A percentile compares a stretch with the other conserved stretches of the same genome.
Conservation (phyloP, 2,888 invertebrate genomes). For the Yponomeuta sedellus region DNA sequence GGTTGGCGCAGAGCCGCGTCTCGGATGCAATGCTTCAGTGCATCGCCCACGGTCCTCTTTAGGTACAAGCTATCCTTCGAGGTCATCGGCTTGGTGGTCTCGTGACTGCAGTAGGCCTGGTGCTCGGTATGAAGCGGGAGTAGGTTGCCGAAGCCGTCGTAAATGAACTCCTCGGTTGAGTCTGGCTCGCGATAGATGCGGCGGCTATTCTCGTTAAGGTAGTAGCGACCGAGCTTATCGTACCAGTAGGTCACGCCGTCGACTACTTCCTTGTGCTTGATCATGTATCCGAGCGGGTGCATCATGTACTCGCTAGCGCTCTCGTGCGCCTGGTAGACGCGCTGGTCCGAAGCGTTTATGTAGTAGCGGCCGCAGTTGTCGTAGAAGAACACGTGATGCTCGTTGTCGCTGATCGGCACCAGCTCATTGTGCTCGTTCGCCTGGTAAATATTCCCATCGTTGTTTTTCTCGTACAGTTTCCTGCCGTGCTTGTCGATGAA, state of each 20-base stretch:
- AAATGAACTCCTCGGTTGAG: slow-evolving; percentile 27
- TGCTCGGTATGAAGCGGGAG: slow-evolving; percentile 23
- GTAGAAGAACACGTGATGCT: slow-evolving; percentile 34
- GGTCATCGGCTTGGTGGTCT: slow-evolving; percentile 26
- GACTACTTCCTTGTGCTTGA: slow-evolving; percentile 29
- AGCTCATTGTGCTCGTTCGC: slow-evolving; percentile 30
- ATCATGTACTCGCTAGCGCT: slow-evolving; percentile 33
- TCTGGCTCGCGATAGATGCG: slow-evolving; percentile 29
- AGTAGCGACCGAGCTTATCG: slow-evolving; percentile 35
- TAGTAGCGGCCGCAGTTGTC: slow-evolving; percentile 39
- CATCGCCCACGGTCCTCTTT: slow-evolving; percentile 30
- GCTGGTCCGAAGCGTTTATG: slow-evolving; percentile 21
- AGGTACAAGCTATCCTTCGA: slow-evolving; percentile 34
- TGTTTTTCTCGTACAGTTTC: slow-evolving; percentile 30
- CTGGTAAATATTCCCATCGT: slow-evolving; percentile 29
- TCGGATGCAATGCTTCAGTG: slow-evolving; percentile 36
- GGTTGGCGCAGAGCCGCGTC: slow-evolving; percentile 38
- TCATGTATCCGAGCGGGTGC: slow-evolving; percentile 25
- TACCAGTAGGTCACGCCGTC: slow-evolving; percentile 30
- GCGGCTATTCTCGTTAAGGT: slow-evolving; percentile 25
- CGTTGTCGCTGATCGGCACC: slow-evolving; percentile 30
- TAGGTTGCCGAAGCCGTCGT: slow-evolving; percentile 34
- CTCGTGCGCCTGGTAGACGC: slow-evolving; percentile 31
- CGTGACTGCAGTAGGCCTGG: slow-evolving; percentile 15
- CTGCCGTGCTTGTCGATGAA: slow-evolving; percentile 34